phyloP scores from a whole-genome alignment of 2,888 invertebrate genomes.

The Notodonta dromedarius region DNA sequence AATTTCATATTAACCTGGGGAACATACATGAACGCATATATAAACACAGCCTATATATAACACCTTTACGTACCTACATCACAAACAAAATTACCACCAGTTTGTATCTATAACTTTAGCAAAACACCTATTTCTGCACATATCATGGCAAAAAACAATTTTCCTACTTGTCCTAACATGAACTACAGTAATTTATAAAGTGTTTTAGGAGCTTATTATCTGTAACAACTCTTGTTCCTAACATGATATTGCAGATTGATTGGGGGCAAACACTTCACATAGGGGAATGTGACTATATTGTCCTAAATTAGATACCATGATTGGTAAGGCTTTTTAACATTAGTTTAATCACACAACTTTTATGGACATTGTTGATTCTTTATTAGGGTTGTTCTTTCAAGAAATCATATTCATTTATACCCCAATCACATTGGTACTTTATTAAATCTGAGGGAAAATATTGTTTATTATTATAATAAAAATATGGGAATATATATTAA shows the following conservation, averaged over 20 bases:
- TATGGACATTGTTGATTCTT: too few relatives aligned
- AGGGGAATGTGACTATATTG: not conserved
- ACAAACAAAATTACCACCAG: conserved; percentile 22
- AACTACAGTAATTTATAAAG: conserved; percentile 51
- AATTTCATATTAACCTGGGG: not conserved
- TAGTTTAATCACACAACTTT: too few relatives aligned
- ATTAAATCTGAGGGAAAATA: conserved; percentile 31
- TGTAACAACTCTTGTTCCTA: conserved; percentile 46
- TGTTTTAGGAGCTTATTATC: conserved; percentile 45
- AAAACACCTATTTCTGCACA: conserved; percentile 40
- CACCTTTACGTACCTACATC: conserved; percentile 19
- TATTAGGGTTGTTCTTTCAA: not conserved
- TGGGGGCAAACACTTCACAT: not conserved
- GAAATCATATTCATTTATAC: not conserved
- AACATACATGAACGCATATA: not conserved
- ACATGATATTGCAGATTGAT: conserved; percentile 14
- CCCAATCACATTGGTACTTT: not conserved
- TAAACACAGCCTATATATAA: not conserved
- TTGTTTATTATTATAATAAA: too few relatives aligned
- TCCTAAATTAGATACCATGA: not conserved
- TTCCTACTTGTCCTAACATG: conserved; percentile 62
- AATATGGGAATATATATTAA: too few relatives aligned
- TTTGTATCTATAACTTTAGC: conserved; percentile 28
- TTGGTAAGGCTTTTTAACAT: too few relatives aligned
- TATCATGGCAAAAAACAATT: conserved; percentile 54